Percentiles rank a stretch among this genome's conserved stretches.
phyloP scores from a whole-genome alignment of 2,797 vertebrate genomes.

The Parauchenoglanis ngamensis region DNA sequence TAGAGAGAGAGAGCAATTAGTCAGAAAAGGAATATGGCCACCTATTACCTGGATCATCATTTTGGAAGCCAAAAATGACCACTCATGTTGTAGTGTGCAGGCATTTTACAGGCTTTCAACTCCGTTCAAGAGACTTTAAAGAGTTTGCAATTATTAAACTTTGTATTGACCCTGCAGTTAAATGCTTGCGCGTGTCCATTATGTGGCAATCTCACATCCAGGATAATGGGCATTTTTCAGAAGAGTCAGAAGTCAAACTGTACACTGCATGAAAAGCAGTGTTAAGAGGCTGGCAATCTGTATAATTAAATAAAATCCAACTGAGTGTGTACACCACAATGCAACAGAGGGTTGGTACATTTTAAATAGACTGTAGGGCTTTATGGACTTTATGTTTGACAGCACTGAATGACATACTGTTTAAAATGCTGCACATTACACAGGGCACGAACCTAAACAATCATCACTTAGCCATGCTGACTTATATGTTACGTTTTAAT shows the following conservation, averaged over 20 bases:
- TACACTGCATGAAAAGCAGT: conserved; percentile 57
- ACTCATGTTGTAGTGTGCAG: conserved; percentile 64
- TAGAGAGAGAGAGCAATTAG: conserved; percentile 51
- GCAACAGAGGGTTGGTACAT: conserved; percentile 58
- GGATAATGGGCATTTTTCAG: conserved; percentile 65
- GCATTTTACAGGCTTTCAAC: conserved; percentile 70
- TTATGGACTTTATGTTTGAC: conserved; percentile 55
- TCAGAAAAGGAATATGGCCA: conserved; percentile 45
- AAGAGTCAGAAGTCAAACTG: conserved; percentile 61
- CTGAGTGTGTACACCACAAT: conserved; percentile 58
- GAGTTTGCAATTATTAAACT: conserved; percentile 74
- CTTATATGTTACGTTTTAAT: conserved; percentile 37
- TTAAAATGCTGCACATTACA: conserved; percentile 52
- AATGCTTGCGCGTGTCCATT: conserved; percentile 65
- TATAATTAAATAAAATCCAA: conserved; percentile 68
- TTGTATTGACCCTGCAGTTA: conserved; percentile 69
- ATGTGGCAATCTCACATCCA: conserved; percentile 65
- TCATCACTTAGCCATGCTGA: conserved; percentile 38
- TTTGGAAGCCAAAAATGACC: conserved; percentile 59
- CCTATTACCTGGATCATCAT: conserved; percentile 57
- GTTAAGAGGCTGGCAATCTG: conserved; percentile 63
- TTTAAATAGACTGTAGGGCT: conserved; percentile 55
- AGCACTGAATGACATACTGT: conserved; percentile 46
- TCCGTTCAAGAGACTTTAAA: conserved; percentile 71
- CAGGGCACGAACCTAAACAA: conserved; percentile 45